These are phyloP conservation scores for Amphiprion clarkii DNA, from an alignment of 2,797 vertebrate genomes.

Conservation along the genomic window DNA sequence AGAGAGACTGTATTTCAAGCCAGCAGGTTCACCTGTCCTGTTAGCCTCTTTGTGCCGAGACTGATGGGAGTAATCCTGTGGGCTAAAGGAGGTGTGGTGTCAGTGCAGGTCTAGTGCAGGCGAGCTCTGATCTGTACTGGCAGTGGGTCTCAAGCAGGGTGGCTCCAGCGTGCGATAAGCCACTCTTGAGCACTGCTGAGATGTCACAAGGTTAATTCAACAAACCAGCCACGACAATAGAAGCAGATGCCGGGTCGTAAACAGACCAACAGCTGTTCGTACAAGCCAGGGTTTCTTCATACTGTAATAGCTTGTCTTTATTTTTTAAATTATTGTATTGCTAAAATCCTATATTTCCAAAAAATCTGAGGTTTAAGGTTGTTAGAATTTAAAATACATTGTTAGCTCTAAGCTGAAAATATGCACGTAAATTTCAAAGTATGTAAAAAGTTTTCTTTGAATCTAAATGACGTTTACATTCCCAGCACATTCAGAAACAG, in stretches of 20 bases:
- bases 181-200: slow-evolving; percentile 42
- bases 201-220: slow-evolving; percentile 52
- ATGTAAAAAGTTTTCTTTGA: background rate
- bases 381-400: background rate
- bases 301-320: slow-evolving; percentile 1
- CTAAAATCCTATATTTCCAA: background rate
- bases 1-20: slow-evolving; percentile 34
- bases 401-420: background rate
- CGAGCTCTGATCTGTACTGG: slow-evolving; percentile 61
- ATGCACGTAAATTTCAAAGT: background rate
- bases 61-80: slow-evolving; percentile 46
- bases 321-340: background rate
- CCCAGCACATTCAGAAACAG: background rate
- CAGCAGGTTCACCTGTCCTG: slow-evolving; percentile 35
- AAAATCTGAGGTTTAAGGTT: background rate
- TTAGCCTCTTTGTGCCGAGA: slow-evolving; percentile 41
- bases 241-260: slow-evolving; percentile 31
- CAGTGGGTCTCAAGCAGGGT: slow-evolving; percentile 40
- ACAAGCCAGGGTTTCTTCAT: slow-evolving; percentile 7
- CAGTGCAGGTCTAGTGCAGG: slow-evolving; percentile 33
- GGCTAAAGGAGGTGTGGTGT: slow-evolving; percentile 44
- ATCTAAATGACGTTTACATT: background rate
- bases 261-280: slow-evolving; percentile 15
- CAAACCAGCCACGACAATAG: slow-evolving; percentile 51
- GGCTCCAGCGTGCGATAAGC: slow-evolving; percentile 40